phyloP scores from a whole-genome alignment of 2,888 invertebrate genomes.

The Eubasilissa splendida region DNA sequence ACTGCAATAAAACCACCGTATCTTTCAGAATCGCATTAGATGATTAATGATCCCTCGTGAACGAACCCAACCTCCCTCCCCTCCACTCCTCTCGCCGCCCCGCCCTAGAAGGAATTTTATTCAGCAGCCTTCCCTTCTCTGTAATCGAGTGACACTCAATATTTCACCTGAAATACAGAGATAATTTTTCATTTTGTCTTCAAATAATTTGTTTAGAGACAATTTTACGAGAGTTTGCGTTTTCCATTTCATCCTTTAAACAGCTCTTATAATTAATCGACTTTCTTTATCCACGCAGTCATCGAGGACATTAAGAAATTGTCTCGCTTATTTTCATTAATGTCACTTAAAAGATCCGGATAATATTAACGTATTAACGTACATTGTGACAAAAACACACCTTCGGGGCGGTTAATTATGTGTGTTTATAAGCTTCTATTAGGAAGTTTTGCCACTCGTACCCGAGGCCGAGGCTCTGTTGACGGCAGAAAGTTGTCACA shows the following conservation, averaged over 20 bases:
- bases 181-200: conserved; percentile 51
- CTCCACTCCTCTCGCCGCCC: conserved; percentile 1
- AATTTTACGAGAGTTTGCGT: conserved; percentile 2
- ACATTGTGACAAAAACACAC: conserved; percentile 23
- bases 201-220: conserved; percentile 9
- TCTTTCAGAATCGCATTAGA: conserved; percentile 33
- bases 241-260: background rate
- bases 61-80: conserved; percentile 3
- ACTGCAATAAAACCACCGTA: conserved; percentile 39
- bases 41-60: conserved; percentile 51
- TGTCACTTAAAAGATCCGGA: background rate
- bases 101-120: background rate
- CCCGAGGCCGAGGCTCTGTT: background rate
- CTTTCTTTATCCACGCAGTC: background rate
- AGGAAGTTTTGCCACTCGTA: conserved; percentile 13
- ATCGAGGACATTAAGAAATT: background rate
- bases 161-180: conserved; percentile 51
- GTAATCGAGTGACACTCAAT: conserved; percentile 55
- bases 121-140: conserved; percentile 41
- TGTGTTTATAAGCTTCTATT: conserved; percentile 34
- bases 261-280: conserved; percentile 4
- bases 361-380: background rate
- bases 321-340: background rate
- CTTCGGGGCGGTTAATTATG: conserved; percentile 22
- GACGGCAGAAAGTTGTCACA: conserved; percentile 11